Evolutionary conservation across 2,113 vertebrate genomes (phyloP), one percentile per base, ranked within the genome.

Genomic region (Rhinopomastus cyanomelas): DNA sequence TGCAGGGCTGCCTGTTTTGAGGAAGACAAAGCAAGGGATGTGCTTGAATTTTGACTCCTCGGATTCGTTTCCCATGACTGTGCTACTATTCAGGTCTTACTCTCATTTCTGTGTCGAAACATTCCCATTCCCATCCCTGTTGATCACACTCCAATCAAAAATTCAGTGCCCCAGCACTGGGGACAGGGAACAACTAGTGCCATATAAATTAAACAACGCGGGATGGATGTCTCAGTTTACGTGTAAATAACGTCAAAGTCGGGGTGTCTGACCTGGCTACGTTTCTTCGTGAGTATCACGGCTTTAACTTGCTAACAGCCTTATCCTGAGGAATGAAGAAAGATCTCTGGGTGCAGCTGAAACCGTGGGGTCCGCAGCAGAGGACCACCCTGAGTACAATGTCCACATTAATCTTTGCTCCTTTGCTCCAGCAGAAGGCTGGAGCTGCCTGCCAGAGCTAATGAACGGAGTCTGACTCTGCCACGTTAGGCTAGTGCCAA

Each of bases 381-480:
- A 91, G 92, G 81, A 65, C 55, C 71, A 77, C 71, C 77, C 72
- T 5, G 49, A 72, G 85, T 87, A 96, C 89, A 75, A 85, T 75
- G 85, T 65, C 85, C 15, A 7, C 49, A 36, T 88, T 96, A 88
- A 87, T 95, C 67, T 93, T 91, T 90, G 85, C 92, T 91, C 59
- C n/a, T 82, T 22, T 69, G 88, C 89, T n/a, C n/a, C n/a, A n/a
- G 87, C 85, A 83, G 92, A 91, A 95, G 56, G 85, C 75, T 91
- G 95, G 89, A 95, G 77, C 85, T 82, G 62, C 60, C 78, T 87
- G 92, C 89, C 88, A 93, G 84, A 92, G 48, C 79, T 90, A 72
- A 74, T 94, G 94, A 96, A 95, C 80, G 76, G 79, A 78, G 93
- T 97, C 75, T 73, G 89, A 85, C 87, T 93, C 87, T 3, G 8